Base-by-base conservation (phyloP, 2,888 invertebrate genomes). In the Drosophila lutescens region DNA sequence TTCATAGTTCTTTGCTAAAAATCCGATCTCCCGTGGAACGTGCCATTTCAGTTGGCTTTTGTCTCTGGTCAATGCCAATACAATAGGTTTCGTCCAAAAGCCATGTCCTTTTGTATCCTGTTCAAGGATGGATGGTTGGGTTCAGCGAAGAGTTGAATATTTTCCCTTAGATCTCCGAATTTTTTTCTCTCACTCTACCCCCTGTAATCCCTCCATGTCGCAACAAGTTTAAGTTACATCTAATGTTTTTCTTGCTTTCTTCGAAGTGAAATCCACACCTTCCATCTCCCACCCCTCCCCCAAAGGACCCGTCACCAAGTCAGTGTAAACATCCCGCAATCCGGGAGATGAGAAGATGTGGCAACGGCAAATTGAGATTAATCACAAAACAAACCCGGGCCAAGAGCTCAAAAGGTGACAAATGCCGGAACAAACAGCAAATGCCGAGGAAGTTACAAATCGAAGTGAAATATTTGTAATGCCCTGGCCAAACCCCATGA, bases 371-470 rank as follows among this genome's bases (percentile, higher is more conserved):
- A 81, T 81, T 81, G 79, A 81, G 81, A 81, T 81, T 84, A 81
- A 81, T 81, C 81, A 84, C 81, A 75, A 75, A 81, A 84, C 67
- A 66, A 66, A 46, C 56, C 66, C 67, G 32, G 50, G 70, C 80
- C 67, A 72, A 67, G 55, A 77, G 78, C 81, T 69, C 81, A 77
- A 77, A 79, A 81, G 77, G 81, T 81, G 80, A 81, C 80, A 81
- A 84, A 84, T 84, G 77, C 84, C 70, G 47, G 53, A 70, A 54
- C 49, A 47, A 20, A 43, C 36, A 49, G 49, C 62, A 17, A 23
- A 49, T 17, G 47, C 50, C 51, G 15, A 13, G 41, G 43, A 57
- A 10, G 62, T 46, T 26, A 71, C 54, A 67, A 59, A 74, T 54
- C 49, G 54, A 43, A 13, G 78, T 71, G 70, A 80, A 76, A 80